phyloP scores from a whole-genome alignment of 2,888 invertebrate species.

The Malachius bipustulatus region DNA sequence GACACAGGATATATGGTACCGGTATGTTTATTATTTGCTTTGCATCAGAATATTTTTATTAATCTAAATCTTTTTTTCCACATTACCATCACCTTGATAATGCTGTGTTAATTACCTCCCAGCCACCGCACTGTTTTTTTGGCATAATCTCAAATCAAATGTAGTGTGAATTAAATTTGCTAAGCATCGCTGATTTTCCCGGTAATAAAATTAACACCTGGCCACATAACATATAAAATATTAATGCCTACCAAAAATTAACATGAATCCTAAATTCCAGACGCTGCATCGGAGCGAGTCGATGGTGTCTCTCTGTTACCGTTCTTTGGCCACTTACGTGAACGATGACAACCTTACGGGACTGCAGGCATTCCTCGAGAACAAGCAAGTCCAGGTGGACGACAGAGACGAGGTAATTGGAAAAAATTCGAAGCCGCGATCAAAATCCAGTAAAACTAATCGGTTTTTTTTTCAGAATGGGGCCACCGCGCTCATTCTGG shows the following conservation, averaged over 20 bases:
- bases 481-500: conserved; percentile 86
- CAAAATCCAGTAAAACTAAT: background rate
- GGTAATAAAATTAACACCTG: no score
- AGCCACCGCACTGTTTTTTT: no score
- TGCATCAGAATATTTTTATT: no score
- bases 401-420: conserved; percentile 71
- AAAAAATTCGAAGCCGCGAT: background rate
- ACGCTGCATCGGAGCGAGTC: conserved; percentile 82
- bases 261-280: conserved; percentile 47
- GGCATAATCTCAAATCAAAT: no score
- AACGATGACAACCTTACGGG: conserved; percentile 69
- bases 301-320: conserved; percentile 83
- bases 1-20: no score
- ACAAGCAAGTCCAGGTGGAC: conserved; percentile 70
- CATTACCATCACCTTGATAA: no score
- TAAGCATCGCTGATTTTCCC: no score
- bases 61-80: no score
- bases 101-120: no score
- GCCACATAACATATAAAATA: conserved; percentile 7
- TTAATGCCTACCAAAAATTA: no score
- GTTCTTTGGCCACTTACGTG: conserved; percentile 67
- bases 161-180: no score
- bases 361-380: conserved; percentile 70
- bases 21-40: no score
- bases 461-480: conserved; percentile 59